A percentile compares a stretch with the other conserved stretches of the same genome.
phyloP scores from a whole-genome alignment of 2,113 vertebrate species.

The Prionailurus bengalensis region DNA sequence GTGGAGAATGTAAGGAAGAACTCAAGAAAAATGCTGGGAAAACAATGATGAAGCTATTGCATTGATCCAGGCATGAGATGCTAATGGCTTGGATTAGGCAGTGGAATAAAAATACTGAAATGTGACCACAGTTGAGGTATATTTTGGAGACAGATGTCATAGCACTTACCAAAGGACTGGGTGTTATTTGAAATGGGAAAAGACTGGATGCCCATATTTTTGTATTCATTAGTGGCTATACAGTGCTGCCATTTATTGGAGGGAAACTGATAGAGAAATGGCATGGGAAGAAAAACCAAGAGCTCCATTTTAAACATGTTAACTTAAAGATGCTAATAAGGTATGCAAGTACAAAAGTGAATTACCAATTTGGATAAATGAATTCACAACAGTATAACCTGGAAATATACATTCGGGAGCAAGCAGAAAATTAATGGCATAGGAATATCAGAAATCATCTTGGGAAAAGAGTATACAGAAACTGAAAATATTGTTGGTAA shows the following conservation, averaged over 20 bases:
- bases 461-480: not conserved
- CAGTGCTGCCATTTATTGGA: not conserved
- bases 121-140: not conserved
- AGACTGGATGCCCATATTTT: not conserved
- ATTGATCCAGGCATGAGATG: not conserved
- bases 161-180: not conserved
- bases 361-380: constrained; percentile 37
- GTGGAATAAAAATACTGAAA: constrained; percentile 17
- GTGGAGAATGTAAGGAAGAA: constrained; percentile 9
- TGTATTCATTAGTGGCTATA: not conserved
- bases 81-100: not conserved
- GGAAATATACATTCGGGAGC: constrained; percentile 47
- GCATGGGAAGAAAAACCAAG: constrained; percentile 7
- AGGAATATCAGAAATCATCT: constrained; percentile 22
- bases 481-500: constrained; percentile 29
- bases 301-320: constrained; percentile 27
- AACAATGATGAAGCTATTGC: not conserved
- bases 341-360: constrained; percentile 41
- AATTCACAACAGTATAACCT: not conserved
- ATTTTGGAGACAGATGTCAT: constrained; percentile 23
- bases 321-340: constrained; percentile 48
- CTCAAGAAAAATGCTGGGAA: not conserved
- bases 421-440: constrained; percentile 54
- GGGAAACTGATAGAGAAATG: constrained; percentile 9
- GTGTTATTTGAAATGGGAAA: constrained; percentile 29